These are phyloP conservation scores for Myiothlypis coronata DNA, from an alignment of 2,797 vertebrate genomes.

Conservation along the genomic window DNA sequence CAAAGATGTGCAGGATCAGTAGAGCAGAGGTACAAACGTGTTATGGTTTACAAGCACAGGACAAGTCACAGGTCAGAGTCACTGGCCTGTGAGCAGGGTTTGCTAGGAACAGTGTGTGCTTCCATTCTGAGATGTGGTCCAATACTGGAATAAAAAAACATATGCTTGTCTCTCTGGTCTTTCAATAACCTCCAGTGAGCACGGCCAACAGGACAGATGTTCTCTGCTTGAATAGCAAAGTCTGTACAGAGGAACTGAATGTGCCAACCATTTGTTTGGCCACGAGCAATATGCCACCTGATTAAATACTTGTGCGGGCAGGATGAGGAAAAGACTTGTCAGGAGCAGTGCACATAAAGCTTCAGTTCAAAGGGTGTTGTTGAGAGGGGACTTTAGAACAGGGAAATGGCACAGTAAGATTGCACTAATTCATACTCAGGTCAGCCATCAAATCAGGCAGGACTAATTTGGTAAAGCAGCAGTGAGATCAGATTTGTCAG, in stretches of 20 bases:
- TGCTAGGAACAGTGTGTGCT: neutral
- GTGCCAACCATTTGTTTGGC: conserved; percentile 9
- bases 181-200: neutral
- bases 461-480: neutral
- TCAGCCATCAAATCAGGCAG: neutral
- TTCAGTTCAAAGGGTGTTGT: neutral
- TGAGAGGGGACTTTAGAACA: neutral
- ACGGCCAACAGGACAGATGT: neutral
- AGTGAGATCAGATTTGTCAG: neutral
- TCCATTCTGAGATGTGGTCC: neutral
- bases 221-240: conserved; percentile 13
- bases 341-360: neutral
- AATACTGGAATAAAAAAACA: neutral
- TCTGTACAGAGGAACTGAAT: neutral
- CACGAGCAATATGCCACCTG: neutral
- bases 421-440: neutral
- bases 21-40: neutral
- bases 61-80: neutral
- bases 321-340: neutral
- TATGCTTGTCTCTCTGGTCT: neutral
- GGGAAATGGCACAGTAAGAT: neutral
- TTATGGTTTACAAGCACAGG: neutral
- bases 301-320: neutral
- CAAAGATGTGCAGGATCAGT: neutral
- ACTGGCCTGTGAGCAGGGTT: neutral